Percentiles rank a stretch among this genome's conserved stretches.
Conservation (phyloP, 2,888 invertebrate genomes). For the Cylloceria caligata region DNA sequence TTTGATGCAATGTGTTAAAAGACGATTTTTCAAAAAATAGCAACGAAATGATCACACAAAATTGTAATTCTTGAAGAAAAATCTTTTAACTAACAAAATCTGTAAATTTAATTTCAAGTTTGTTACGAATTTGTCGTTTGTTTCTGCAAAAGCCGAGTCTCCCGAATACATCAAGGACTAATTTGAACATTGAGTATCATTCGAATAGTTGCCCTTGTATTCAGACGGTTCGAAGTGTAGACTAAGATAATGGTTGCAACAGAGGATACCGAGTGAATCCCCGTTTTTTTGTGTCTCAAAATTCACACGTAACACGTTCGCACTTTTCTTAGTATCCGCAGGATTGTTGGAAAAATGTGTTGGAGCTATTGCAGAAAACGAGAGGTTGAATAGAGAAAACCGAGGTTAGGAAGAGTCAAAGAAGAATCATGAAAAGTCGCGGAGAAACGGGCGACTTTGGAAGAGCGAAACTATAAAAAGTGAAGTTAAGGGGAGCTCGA, state of each 20-base stretch:
- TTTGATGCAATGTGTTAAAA: no score
- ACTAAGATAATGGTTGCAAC: no score
- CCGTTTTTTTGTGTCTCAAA: not conserved
- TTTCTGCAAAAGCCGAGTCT: not conserved
- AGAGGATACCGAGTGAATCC: constrained; percentile 7
- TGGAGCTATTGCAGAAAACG: not conserved
- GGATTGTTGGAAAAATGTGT: not conserved
- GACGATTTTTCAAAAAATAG: no score
- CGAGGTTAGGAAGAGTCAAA: not conserved
- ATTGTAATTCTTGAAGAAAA: no score
- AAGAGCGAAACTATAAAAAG: constrained; percentile 3
- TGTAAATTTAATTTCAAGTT: not conserved
- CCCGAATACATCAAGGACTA: not conserved
- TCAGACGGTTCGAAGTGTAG: no score
- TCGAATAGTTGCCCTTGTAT: no score
- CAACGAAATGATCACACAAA: no score
- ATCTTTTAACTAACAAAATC: not conserved
- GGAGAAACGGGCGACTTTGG: constrained; percentile 9
- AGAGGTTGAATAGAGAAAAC: not conserved
- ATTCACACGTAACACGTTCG: constrained; percentile 7
- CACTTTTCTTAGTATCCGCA: constrained; percentile 2
- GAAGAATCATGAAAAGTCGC: not conserved
- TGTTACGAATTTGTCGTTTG: not conserved
- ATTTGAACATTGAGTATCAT: not conserved
- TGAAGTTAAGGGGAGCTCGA: constrained; percentile 33